Evolutionary conservation across 2,113 vertebrate genomes (phyloP).

Genomic region (Dasyornis broadbenti): DNA sequence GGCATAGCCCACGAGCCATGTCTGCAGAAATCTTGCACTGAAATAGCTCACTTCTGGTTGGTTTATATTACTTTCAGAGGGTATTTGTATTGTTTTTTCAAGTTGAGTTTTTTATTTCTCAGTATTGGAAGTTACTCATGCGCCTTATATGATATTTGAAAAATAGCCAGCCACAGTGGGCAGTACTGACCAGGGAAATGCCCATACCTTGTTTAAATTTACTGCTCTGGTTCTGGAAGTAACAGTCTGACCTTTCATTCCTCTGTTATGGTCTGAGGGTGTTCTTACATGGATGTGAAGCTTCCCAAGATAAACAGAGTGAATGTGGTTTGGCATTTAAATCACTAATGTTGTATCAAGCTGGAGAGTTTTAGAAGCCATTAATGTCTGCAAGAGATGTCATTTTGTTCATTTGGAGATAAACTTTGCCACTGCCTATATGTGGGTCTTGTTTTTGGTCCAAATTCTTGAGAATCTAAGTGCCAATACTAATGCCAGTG

Average conservation of each 20-base stretch:
- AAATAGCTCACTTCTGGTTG: neutral
- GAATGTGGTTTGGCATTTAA: slow-evolving; percentile 69
- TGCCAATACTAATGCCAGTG: neutral
- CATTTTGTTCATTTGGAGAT: neutral
- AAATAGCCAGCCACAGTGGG: neutral
- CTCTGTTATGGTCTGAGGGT: slow-evolving; percentile 56
- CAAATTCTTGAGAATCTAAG: neutral
- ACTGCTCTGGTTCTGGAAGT: slow-evolving; percentile 1
- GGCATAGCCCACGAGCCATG: accelerated
- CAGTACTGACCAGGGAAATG: neutral
- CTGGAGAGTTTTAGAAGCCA: slow-evolving; percentile 58
- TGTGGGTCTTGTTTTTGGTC: neutral
- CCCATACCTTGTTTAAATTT: slow-evolving; percentile 9
- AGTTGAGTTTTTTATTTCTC: neutral
- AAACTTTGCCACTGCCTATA: neutral
- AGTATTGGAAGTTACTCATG: neutral
- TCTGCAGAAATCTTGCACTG: neutral
- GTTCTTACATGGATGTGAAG: slow-evolving; percentile 9
- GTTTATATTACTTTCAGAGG: neutral
- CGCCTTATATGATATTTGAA: neutral
- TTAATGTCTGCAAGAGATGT: slow-evolving; percentile 37
- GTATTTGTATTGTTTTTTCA: neutral
- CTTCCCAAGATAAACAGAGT: slow-evolving; percentile 65
- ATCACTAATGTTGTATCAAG: slow-evolving; percentile 30
- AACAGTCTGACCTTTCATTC: slow-evolving; percentile 67